Conservation (phyloP, 1,140 invertebrate species). For the Pygmarrhopalites habei region DNA sequence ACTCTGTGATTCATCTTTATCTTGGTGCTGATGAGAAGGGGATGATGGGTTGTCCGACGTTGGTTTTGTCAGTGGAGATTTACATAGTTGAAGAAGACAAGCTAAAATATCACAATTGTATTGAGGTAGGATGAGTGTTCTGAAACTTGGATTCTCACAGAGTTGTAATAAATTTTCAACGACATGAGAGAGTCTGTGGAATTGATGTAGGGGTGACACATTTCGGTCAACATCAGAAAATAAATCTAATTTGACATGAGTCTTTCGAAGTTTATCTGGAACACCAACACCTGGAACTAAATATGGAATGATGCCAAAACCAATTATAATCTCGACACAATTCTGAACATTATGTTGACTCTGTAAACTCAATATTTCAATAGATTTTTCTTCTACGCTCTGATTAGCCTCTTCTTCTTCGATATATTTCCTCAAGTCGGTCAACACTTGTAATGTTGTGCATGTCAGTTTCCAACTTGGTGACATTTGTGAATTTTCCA, state of each 20-base stretch:
- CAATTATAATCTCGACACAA: slow-evolving; percentile 52
- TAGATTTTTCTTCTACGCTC: slow-evolving; percentile 20
- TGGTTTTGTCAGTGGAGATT: slow-evolving; percentile 58
- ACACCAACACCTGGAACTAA: slow-evolving; percentile 59
- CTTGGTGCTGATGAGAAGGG: no score
- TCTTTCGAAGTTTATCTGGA: slow-evolving; percentile 41
- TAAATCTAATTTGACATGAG: neutral
- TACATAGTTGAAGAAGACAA: slow-evolving; percentile 60
- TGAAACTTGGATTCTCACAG: slow-evolving; percentile 17
- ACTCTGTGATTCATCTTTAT: neutral
- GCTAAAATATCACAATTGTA: slow-evolving; percentile 52
- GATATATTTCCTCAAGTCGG: neutral
- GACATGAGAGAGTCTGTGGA: slow-evolving; percentile 19
- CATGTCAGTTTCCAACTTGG: slow-evolving; percentile 25
- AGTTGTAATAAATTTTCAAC: slow-evolving; percentile 19
- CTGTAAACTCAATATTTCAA: slow-evolving; percentile 43
- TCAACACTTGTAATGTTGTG: slow-evolving; percentile 3
- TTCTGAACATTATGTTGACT: slow-evolving; percentile 44
- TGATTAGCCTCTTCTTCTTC: slow-evolving; percentile 17
- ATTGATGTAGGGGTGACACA: slow-evolving; percentile 3
- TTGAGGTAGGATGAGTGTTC: slow-evolving; percentile 20
- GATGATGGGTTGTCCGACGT: no score
- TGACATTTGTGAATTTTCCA: neutral
- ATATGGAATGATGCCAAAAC: slow-evolving; percentile 57
- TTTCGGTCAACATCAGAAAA: neutral